Evolutionary conservation across 2,888 invertebrate genomes (phyloP), one percentile per base, ranked within the genome.

Genomic region (Microchrysa polita): DNA sequence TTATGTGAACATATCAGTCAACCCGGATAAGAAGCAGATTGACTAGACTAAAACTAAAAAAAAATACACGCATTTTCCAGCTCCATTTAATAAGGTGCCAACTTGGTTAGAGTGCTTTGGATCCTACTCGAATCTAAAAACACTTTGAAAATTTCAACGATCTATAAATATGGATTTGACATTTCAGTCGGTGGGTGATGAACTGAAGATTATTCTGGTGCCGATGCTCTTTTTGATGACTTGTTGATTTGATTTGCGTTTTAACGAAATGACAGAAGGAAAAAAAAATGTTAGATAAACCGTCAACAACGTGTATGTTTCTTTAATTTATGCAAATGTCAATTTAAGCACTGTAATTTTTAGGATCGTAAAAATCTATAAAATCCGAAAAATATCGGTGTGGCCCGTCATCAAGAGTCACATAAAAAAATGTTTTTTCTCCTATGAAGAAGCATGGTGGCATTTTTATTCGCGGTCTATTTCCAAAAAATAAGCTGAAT

Each of bases 271-370:
- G 20, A n/a, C 48, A 63, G 44, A 5, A n/a, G n/a, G n/a, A n/a
- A n/a, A 22, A 65, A 48, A 22, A 7, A 7, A 4, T 40, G 44
- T 40, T 14, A 20, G 20, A 65, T 44, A 65, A 65, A 20, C 18
- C n/a, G 14, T 63, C 16, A 20, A 20, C 18, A 16, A n/a, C 7
- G 20, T 22, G 22, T 48, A 14, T 44, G 23, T 53, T 44, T 44
- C 42, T 60, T 48, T 73, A 73, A 73, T 73, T 63, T 73, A 73
- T 73, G 72, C 72, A 73, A 73, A 73, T 73, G 72, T 73, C 72
- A 61, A 61, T 73, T 73, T 73, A 73, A 73, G 61, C 72, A 63
- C 72, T 73, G 61, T 73, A 73, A 73, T 73, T 73, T 73, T 60
- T 23, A 14, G 10, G 61, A 63, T 73, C 72, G 72, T 73, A 73